These are phyloP conservation scores for Eupithecia centaureata DNA, from an alignment of 2,888 invertebrate species.

Conservation along the genomic window DNA sequence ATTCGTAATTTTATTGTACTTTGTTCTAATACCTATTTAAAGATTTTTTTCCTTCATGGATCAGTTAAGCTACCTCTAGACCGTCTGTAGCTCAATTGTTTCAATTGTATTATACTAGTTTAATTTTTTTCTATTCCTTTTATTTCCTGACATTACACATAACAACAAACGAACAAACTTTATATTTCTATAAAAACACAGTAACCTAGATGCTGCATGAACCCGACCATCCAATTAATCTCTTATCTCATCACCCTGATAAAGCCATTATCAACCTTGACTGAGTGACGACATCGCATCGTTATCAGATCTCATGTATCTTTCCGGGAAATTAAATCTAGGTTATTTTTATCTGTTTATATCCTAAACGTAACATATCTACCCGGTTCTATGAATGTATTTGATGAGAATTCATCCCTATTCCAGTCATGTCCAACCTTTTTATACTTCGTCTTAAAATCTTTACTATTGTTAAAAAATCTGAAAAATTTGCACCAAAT, in stretches of 20 bases:
- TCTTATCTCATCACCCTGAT: constrained; percentile 53
- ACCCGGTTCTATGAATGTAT: background rate
- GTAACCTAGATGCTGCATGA: background rate
- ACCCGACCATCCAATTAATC: constrained; percentile 44
- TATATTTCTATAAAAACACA: background rate
- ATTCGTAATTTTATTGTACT: too few relatives aligned
- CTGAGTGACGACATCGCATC: constrained; percentile 52
- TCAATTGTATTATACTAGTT: too few relatives aligned
- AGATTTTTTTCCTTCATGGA: too few relatives aligned
- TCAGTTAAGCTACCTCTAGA: too few relatives aligned
- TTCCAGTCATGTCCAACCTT: background rate
- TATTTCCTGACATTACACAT: background rate
- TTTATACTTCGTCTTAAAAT: background rate
- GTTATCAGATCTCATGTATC: constrained; percentile 33
- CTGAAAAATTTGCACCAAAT: background rate
- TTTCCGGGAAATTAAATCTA: constrained; percentile 35
- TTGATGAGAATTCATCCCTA: background rate
- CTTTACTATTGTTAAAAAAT: background rate
- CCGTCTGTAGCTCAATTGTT: too few relatives aligned
- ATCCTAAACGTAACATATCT: background rate
- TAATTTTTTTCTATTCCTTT: too few relatives aligned
- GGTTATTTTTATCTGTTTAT: constrained; percentile 19
- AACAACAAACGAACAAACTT: background rate
- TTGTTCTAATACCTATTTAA: too few relatives aligned
- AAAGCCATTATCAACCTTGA: constrained; percentile 61